Evolutionary conservation across 2,797 vertebrate genomes (phyloP).

Genomic region (Microcaecilia unicolor): DNA sequence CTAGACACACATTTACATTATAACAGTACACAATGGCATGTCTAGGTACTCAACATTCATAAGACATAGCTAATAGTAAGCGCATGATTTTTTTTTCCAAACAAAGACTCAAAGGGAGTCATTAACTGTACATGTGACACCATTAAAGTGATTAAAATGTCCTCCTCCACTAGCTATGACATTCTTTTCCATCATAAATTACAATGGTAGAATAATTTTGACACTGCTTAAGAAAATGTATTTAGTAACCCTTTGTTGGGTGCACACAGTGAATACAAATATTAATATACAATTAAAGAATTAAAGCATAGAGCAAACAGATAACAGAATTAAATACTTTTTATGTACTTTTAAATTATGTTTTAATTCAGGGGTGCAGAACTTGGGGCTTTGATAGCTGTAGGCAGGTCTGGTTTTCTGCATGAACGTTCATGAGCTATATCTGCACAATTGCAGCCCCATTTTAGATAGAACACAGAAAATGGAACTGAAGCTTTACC

Average conservation of each 20-base stretch:
- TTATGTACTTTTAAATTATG: no score
- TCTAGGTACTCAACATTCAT: conserved; percentile 13
- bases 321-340: no score
- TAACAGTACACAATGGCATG: conserved; percentile 18
- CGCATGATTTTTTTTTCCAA: conserved; percentile 2
- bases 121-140: conserved; percentile 36
- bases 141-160: conserved; percentile 45
- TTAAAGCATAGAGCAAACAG: no score
- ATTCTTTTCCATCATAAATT: conserved; percentile 36
- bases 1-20: neutral
- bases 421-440: no score
- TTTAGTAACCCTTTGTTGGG: conserved; percentile 31
- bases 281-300: no score
- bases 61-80: conserved; percentile 11
- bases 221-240: conserved; percentile 27
- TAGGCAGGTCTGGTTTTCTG: no score
- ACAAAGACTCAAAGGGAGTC: conserved; percentile 33
- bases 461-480: no score
- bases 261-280: no score
- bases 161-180: conserved; percentile 39
- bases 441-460: no score
- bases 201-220: conserved; percentile 18
- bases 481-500: no score
- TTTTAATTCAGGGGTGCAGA: no score
- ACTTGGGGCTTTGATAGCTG: no score